Evolutionary conservation across 2,797 vertebrate species (phyloP).

Genomic region (Nannoperca australis): DNA sequence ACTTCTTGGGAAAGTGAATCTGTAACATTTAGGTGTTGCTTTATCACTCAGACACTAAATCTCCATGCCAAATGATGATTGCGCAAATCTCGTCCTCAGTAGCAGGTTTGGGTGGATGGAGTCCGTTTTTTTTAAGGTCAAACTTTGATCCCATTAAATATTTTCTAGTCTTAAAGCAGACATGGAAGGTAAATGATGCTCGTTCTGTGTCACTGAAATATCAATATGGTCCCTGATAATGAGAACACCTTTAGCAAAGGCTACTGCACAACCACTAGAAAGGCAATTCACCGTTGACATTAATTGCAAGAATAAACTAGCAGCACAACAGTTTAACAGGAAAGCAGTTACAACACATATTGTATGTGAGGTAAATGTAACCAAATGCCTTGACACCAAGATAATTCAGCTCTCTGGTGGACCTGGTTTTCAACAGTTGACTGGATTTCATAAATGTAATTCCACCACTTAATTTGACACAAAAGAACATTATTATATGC

Average conservation of each 20-base stretch:
- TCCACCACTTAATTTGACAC: background rate
- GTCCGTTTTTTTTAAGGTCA: slow-evolving; percentile 22
- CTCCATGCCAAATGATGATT: background rate
- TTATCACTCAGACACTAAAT: background rate
- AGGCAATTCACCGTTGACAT: slow-evolving; percentile 20
- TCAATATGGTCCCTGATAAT: slow-evolving; percentile 41
- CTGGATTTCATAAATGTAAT: background rate
- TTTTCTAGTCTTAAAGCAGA: slow-evolving; percentile 17
- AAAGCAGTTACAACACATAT: background rate
- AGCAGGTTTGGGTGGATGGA: background rate
- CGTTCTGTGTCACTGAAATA: slow-evolving; percentile 37
- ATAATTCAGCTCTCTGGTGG: background rate
- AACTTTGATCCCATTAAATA: slow-evolving; percentile 24
- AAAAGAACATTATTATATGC: background rate
- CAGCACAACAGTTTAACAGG: background rate
- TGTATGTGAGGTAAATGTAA: background rate
- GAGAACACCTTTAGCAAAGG: slow-evolving; percentile 39
- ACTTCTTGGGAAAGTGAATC: background rate
- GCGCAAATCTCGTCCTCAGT: background rate
- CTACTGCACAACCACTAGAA: background rate
- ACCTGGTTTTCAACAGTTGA: background rate
- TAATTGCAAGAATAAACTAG: slow-evolving; percentile 4
- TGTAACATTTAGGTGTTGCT: background rate
- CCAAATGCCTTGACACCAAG: background rate
- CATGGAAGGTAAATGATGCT: slow-evolving; percentile 9